These are phyloP conservation scores for Geotrupes spiniger DNA, from an alignment of 2,888 invertebrate genomes.

Conservation along the genomic window DNA sequence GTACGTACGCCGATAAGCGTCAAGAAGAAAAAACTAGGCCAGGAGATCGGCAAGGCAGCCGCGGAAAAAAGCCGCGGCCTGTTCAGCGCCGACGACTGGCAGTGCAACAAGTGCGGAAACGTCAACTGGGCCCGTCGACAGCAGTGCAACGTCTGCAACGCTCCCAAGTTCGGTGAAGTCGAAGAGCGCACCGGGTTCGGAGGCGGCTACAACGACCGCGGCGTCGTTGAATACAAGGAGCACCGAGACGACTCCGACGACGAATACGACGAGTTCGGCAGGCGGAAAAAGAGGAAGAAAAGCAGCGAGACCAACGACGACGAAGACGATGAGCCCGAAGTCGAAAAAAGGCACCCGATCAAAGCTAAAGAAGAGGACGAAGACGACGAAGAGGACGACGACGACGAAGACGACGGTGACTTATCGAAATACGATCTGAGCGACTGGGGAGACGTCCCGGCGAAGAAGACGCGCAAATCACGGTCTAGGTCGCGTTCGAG, in stretches of 20 bases:
- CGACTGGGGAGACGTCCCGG: conserved; percentile 50
- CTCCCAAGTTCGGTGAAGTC: conserved; percentile 94
- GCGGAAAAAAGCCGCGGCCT: conserved; percentile 98
- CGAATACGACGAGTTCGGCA: conserved; percentile 85
- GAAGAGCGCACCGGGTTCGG: conserved; percentile 78
- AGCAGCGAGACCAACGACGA: conserved; percentile 26
- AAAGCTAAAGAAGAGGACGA: conserved; percentile 31
- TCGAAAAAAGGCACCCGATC: conserved; percentile 15
- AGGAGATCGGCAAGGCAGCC: conserved; percentile 96
- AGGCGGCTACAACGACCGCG: conserved; percentile 93
- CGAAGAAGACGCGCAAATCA: conserved; percentile 29
- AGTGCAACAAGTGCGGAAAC: conserved; percentile 99
- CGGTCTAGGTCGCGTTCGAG: conserved; percentile 34
- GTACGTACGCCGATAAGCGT: conserved; percentile 53
- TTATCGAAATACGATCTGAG: conserved; percentile 58
- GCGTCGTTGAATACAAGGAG: conserved; percentile 92
- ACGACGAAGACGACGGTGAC: conserved; percentile 56
- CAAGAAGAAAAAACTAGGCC: conserved; percentile 83
- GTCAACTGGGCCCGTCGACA: conserved; percentile 97
- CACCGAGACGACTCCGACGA: conserved; percentile 81
- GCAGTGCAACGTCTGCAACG: conserved; percentile 98
- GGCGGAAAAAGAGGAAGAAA: conserved; percentile 46
- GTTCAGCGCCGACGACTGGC: conserved; percentile 98
- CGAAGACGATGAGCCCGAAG: conserved; percentile 20
- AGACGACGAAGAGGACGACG: conserved; percentile 52